Conservation (phyloP, 2,113 vertebrate genomes). For the Myrmophylax atrothorax region DNA sequence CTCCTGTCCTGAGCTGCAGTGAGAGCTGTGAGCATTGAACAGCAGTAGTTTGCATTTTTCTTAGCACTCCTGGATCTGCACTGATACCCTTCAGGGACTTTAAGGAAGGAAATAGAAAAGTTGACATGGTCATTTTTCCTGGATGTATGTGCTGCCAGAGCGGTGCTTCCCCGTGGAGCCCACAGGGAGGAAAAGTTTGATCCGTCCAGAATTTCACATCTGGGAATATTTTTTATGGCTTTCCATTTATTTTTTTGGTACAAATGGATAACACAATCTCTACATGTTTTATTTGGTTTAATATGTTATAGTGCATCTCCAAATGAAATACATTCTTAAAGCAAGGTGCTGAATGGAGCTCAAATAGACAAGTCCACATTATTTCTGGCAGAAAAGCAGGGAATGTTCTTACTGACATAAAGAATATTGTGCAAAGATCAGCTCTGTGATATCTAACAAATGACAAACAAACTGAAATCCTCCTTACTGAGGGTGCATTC, state of each 20-base stretch:
- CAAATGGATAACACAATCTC: not conserved
- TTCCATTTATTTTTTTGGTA: not conserved
- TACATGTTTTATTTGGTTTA: not conserved
- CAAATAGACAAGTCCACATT: not conserved
- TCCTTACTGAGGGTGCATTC: not conserved
- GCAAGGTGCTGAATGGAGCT: not conserved
- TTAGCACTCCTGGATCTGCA: not conserved
- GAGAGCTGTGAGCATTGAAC: not conserved
- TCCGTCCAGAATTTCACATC: not conserved
- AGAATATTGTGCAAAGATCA: constrained; percentile 17
- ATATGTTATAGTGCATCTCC: not conserved
- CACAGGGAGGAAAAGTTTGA: not conserved
- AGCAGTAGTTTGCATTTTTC: not conserved
- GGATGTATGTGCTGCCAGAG: not conserved
- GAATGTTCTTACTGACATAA: not conserved
- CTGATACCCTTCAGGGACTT: not conserved
- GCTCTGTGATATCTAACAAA: not conserved
- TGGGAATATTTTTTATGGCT: not conserved
- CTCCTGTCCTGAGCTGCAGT: not conserved
- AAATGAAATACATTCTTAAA: not conserved
- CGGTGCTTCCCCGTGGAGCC: not conserved
- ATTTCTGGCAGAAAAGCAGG: not conserved
- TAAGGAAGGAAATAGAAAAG: not conserved
- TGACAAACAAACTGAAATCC: constrained; percentile 21
- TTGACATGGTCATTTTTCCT: not conserved